A percentile compares a stretch with the other conserved stretches of the same genome.
These are phyloP conservation scores for Acanthiza pusilla DNA, from an alignment of 2,797 vertebrate species.

Conservation along the genomic window DNA sequence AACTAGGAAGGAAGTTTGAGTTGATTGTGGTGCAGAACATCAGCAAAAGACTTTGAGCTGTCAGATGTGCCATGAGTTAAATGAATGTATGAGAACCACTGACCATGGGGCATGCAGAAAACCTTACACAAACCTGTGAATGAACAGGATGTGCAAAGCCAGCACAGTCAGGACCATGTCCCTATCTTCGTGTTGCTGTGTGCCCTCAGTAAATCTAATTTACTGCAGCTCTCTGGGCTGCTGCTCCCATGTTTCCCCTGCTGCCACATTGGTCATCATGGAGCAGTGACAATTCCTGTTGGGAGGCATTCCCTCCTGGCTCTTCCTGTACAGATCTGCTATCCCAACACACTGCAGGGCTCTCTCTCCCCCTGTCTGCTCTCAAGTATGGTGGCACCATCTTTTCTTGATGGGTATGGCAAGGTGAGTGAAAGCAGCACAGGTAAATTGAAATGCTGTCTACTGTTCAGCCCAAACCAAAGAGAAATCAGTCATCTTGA, in stretches of 20 bases:
- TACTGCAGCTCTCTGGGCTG: background rate
- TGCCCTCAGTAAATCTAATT: background rate
- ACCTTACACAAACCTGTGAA: background rate
- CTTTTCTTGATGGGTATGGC: background rate
- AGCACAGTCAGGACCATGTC: background rate
- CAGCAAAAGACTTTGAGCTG: background rate
- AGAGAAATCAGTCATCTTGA: background rate
- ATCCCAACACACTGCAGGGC: accelerated
- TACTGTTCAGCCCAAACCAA: background rate
- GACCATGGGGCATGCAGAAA: background rate
- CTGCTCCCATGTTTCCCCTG: background rate
- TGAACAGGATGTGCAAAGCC: background rate
- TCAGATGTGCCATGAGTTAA: background rate
- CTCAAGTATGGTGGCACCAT: accelerated
- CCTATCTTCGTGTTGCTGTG: background rate
- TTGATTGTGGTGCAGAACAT: background rate
- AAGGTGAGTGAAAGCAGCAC: background rate
- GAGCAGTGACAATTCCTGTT: background rate
- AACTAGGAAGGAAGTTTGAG: background rate
- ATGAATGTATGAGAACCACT: background rate
- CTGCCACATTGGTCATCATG: accelerated
- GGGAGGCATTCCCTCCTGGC: background rate
- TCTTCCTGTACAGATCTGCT: background rate
- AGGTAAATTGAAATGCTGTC: background rate
- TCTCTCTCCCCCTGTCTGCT: background rate